Evolutionary conservation across 1,140 invertebrate species (phyloP).

Genomic region (Aphidius ervi): DNA sequence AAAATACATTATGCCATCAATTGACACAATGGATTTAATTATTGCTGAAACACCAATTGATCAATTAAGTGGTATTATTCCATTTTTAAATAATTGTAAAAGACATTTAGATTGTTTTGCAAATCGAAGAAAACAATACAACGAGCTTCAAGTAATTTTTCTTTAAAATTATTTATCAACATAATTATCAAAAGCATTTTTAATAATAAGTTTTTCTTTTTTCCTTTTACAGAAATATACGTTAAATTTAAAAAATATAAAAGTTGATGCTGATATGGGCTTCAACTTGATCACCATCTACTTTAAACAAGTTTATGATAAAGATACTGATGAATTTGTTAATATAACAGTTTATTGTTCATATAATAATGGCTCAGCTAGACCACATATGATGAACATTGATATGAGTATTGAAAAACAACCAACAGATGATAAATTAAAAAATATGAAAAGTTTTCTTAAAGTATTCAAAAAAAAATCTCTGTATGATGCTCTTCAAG

Average conservation of each 20-base stretch:
- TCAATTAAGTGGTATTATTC: slow-evolving; percentile 12
- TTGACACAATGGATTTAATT: slow-evolving; percentile 25
- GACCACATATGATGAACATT: slow-evolving; percentile 24
- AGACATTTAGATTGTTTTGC: slow-evolving; percentile 27
- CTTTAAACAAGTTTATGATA: slow-evolving; percentile 21
- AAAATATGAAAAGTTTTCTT: slow-evolving; percentile 18
- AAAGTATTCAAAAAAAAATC: slow-evolving; percentile 21
- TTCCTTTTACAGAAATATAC: not conserved
- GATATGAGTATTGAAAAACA: slow-evolving; percentile 6
- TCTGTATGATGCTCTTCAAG: slow-evolving; percentile 25
- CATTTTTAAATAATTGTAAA: slow-evolving; percentile 30
- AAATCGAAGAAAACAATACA: slow-evolving; percentile 25
- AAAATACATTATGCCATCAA: slow-evolving; percentile 35
- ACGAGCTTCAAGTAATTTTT: slow-evolving; percentile 24
- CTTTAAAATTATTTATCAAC: slow-evolving; percentile 20
- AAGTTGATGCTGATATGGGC: slow-evolving; percentile 20
- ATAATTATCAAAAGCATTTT: too few species aligned
- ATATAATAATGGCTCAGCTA: slow-evolving; percentile 24
- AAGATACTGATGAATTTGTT: slow-evolving; percentile 13
- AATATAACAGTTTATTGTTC: slow-evolving; percentile 24
- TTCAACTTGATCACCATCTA: slow-evolving; percentile 25
- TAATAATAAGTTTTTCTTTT: too few species aligned
- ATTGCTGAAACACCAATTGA: slow-evolving; percentile 21
- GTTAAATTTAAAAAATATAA: slow-evolving; percentile 14
- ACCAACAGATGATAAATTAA: not conserved